Evolutionary conservation across 2,888 invertebrate genomes (phyloP).

Genomic region (Heteromyza rotundicornis): DNA sequence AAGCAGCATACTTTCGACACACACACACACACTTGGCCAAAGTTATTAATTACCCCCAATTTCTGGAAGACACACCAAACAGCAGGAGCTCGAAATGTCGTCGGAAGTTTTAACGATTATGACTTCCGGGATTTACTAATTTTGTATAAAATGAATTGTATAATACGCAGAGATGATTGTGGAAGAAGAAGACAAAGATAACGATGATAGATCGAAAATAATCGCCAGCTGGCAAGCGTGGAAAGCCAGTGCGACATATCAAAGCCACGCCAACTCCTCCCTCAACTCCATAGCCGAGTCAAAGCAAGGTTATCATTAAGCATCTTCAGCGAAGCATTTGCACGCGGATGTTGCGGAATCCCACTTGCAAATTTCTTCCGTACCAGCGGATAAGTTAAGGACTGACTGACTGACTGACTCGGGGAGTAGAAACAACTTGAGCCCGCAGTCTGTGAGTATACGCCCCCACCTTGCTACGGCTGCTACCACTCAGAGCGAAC

Average conservation of each 20-base stretch:
- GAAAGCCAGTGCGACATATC: too few species aligned
- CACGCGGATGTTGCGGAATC: constrained; percentile 24
- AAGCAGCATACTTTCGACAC: constrained; percentile 31
- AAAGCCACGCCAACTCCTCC: neutral
- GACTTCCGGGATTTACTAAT: constrained; percentile 56
- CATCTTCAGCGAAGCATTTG: constrained; percentile 30
- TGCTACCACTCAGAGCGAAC: constrained; percentile 7
- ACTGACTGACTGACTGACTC: constrained; percentile 7
- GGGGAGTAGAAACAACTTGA: neutral
- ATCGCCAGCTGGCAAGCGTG: too few species aligned
- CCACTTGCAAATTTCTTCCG: constrained; percentile 37
- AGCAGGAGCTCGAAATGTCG: constrained; percentile 8
- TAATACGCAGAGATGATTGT: neutral
- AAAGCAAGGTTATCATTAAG: constrained; percentile 17
- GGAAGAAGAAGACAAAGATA: too few species aligned
- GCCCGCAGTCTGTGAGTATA: neutral
- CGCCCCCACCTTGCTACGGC: neutral
- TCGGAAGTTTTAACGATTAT: constrained; percentile 53
- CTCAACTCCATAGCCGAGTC: neutral
- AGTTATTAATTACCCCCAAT: constrained; percentile 9
- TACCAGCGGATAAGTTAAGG: constrained; percentile 28
- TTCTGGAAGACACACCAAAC: neutral
- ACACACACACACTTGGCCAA: constrained; percentile 8
- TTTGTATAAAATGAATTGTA: constrained; percentile 15
- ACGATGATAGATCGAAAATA: too few species aligned